Base-by-base conservation (phyloP, 2,888 invertebrate genomes). In the Cerceris ruficornis region DNA sequence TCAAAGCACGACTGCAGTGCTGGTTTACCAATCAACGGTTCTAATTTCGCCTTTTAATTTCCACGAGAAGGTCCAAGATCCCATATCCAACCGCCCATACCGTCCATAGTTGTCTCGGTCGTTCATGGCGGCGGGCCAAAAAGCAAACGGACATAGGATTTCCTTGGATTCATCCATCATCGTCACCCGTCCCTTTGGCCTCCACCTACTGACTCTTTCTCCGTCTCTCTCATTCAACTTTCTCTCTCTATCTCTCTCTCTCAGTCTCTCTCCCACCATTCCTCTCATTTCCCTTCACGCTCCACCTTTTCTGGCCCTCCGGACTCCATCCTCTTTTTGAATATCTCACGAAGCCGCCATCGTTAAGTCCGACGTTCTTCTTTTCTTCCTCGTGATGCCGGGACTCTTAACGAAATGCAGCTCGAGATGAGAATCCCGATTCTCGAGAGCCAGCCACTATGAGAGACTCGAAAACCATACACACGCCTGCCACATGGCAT, bases 161-260 rank as follows among this genome's bases (percentile, higher is more conserved):
- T 91, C 91, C 89, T 88, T 90, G 88, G 89, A 87, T 89, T 64
- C 90, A 92, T 92, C 88, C 91, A 91, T 92, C 92, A 92, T 92
- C 92, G 91, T 92, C 92, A 91, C 87, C 67, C 88, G 85, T 88
- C 86, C 87, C 86, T 87, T 85, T 87, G 85, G 86, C 88, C 88
- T 88, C 86, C 87, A 83, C 78, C 83, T 69, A 75, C 71, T 77
- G 59, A 69, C 84, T 81, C 78, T 72, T 85, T 81, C 84, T 79
- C 82, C 80, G 84, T 77, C 80, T 61, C 66, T 50, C 50, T 50
- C 0, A 28, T 42, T 13, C 55, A 50, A 0, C 7, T 14, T 67
- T 65, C 69, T 73, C 61, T 71, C 28, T 59, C 64, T 72, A 70
- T 61, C 57, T 81, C 59, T 65, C 65, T 60, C 74, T 72, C 58